Percentiles rank a stretch among this genome's conserved stretches.
These are phyloP conservation scores for Macquaria ambigua DNA, from an alignment of 2,113 vertebrate genomes.

Conservation along the genomic window DNA sequence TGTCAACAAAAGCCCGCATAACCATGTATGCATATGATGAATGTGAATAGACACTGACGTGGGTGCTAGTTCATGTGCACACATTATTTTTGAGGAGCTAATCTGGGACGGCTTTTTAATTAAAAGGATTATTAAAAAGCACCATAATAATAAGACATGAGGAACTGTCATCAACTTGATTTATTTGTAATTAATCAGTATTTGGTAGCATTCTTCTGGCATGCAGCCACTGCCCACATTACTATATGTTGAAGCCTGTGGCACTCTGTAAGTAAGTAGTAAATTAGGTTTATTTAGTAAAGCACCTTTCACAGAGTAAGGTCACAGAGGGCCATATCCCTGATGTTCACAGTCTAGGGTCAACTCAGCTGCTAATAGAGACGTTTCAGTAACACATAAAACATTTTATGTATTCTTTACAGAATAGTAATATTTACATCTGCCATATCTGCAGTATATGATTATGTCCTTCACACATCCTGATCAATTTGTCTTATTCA, in stretches of 20 bases:
- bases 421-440: constrained; percentile 37
- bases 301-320: too few relatives aligned
- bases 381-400: constrained; percentile 8
- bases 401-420: neutral
- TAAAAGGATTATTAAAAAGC: constrained; percentile 51
- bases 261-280: neutral
- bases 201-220: constrained; percentile 26
- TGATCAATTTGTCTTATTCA: constrained; percentile 58
- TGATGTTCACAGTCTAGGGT: neutral
- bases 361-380: constrained; percentile 20
- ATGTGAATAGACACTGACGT: constrained; percentile 12
- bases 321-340: neutral
- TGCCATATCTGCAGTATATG: constrained; percentile 19
- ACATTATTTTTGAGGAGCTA: constrained; percentile 43
- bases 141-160: constrained; percentile 18
- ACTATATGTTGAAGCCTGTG: constrained; percentile 11
- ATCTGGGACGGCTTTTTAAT: constrained; percentile 49
- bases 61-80: constrained; percentile 8
- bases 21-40: neutral
- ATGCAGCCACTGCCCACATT: constrained; percentile 23
- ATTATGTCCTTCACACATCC: constrained; percentile 33
- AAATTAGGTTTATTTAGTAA: too few relatives aligned
- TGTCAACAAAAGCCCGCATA: constrained; percentile 3
- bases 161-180: constrained; percentile 31
- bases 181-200: constrained; percentile 56